These are phyloP conservation scores for Harlomillsia oculata DNA, from an alignment of 1,140 invertebrate species.

Conservation along the genomic window DNA sequence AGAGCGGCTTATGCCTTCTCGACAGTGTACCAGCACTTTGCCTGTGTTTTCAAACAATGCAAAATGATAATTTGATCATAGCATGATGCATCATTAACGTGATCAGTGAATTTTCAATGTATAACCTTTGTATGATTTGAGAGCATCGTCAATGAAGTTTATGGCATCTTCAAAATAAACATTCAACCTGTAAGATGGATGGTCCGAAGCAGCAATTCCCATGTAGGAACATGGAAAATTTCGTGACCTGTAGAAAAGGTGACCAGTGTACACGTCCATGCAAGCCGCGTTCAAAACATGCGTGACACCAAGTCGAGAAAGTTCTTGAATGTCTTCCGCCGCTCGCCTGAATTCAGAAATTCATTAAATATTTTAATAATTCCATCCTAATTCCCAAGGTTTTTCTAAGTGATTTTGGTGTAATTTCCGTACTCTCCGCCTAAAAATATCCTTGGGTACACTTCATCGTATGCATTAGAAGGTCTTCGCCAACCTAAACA, in stretches of 20 bases:
- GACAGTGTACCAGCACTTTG: constrained; percentile 44
- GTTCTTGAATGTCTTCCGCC: constrained; percentile 37
- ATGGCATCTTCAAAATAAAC: constrained; percentile 39
- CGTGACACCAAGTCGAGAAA: constrained; percentile 41
- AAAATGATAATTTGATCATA: not conserved
- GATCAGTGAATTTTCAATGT: not conserved
- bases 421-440: constrained; percentile 42
- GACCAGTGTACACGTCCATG: constrained; percentile 37
- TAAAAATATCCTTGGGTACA: constrained; percentile 43
- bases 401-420: not conserved
- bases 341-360: constrained; percentile 35
- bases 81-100: not conserved
- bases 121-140: constrained; percentile 25
- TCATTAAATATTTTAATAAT: not conserved
- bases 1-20: constrained; percentile 42
- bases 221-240: constrained; percentile 34
- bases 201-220: constrained; percentile 39
- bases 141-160: constrained; percentile 41
- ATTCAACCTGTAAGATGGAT: constrained; percentile 38
- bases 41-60: constrained; percentile 35
- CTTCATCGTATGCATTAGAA: constrained; percentile 39
- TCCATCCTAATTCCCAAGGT: not conserved
- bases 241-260: constrained; percentile 35
- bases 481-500: constrained; percentile 22
- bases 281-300: constrained; percentile 43